Conservation (phyloP, 2,113 vertebrate species). For the Turnix velox region DNA sequence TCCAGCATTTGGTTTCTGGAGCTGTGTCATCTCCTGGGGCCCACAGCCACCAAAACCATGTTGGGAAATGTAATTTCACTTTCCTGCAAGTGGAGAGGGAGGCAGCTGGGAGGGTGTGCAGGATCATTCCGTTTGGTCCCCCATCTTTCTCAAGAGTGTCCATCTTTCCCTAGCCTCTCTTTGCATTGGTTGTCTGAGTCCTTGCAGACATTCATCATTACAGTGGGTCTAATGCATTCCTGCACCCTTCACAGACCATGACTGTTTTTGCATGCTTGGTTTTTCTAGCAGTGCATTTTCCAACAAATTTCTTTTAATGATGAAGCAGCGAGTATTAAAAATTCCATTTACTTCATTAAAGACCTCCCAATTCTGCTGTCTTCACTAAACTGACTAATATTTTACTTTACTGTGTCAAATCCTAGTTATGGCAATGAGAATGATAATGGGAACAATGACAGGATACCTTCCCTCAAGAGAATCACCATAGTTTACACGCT, state of each 20-base stretch:
- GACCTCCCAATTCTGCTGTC: accelerated
- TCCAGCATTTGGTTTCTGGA: not conserved
- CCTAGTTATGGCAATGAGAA: not conserved
- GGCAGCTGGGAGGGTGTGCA: accelerated
- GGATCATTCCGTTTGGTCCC: not conserved
- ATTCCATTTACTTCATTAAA: not conserved
- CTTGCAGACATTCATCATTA: not conserved
- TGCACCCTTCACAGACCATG: accelerated
- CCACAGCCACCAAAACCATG: accelerated
- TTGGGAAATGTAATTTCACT: not conserved
- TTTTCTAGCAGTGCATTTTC: not conserved
- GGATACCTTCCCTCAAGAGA: not conserved
- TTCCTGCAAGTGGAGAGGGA: not conserved
- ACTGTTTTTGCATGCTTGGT: not conserved
- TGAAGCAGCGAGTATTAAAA: not conserved
- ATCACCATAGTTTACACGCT: not conserved
- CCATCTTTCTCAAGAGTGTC: accelerated
- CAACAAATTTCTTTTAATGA: not conserved
- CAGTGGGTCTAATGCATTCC: too few species aligned
- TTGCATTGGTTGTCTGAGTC: not conserved
- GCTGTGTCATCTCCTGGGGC: not conserved
- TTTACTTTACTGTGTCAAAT: not conserved
- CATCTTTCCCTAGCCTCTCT: too few species aligned
- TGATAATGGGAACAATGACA: not conserved
- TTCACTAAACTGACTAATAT: not conserved